These are phyloP conservation scores for Falco novaeseelandiae DNA, from an alignment of 2,797 vertebrate genomes.

Conservation along the genomic window DNA sequence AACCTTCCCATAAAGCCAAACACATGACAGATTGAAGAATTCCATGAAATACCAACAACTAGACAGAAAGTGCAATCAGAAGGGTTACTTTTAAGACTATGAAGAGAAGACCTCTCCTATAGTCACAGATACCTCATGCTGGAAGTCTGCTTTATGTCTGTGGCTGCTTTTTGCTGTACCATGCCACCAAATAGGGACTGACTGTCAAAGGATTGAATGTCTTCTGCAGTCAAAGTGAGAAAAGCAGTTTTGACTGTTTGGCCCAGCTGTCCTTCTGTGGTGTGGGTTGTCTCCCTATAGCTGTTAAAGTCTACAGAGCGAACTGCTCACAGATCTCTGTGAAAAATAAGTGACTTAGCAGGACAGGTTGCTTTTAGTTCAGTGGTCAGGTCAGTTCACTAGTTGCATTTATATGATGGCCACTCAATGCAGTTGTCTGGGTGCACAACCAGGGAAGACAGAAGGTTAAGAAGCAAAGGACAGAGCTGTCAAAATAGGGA, in stretches of 20 bases:
- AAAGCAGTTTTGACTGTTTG: neutral
- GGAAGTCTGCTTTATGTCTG: rapidly evolving
- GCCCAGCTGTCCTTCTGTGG: neutral
- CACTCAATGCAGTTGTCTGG: neutral
- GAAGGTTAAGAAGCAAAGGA: neutral
- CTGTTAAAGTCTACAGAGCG: neutral
- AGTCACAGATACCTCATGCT: rapidly evolving
- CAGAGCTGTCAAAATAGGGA: rapidly evolving
- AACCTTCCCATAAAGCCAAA: neutral
- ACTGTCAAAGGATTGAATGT: neutral
- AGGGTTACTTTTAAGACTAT: neutral
- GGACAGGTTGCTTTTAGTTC: neutral
- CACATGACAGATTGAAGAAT: neutral
- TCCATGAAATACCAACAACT: neutral
- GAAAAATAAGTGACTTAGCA: neutral
- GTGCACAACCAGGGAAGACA: neutral
- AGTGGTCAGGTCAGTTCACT: neutral
- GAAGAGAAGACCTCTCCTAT: neutral
- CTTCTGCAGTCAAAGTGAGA: neutral
- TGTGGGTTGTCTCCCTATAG: neutral
- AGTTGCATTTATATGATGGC: neutral
- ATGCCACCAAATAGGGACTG: neutral
- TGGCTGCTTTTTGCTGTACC: neutral
- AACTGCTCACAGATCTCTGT: neutral
- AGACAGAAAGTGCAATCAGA: neutral